Evolutionary conservation across 2,797 vertebrate species (phyloP), one percentile per base, ranked within the genome.

Genomic region (Pempheris klunzingeri): DNA sequence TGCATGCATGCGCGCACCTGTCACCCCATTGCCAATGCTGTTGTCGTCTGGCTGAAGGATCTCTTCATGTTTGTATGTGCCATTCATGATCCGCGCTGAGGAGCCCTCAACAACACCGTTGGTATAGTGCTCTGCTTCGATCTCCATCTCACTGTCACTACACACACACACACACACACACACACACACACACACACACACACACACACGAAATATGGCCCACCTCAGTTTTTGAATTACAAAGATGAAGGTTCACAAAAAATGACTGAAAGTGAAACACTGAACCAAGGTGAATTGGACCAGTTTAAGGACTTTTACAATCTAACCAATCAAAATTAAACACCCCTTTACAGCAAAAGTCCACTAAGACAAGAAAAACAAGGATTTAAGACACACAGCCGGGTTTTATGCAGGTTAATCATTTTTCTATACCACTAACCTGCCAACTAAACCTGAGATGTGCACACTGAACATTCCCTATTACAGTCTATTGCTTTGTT

Each of bases 121-220:
- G 85, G 96, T 97, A 78, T 98, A 99, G 90, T 98, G 97, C 74
- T 99, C 98, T 11, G 96, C 95, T 74, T 99, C 98, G 55, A 99
- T 97, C 91, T 99, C 98, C 97, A 99, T 99, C 92, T 99, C 98
- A 1, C 97, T 99, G 92, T 99, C 98, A 73, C 98, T 99, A 88
- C 3, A 17, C 34, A 74, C 52, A 70, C 38, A 46, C 10, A 54
- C 44, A 75, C 32, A 71, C 43, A 76, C 30, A 73, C 24, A 43
- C 38, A 77, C 32, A 30, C 62, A 61, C 30, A 32, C 15, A 36
- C 32, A 34, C 26, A 39, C 50, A 53, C 34, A 50, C 59, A 49
- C 28, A 66, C 18, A n/a, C 1, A 75, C 36, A 60, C 34, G 60
- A 14, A 17, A 24, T 6, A 66, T 26, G 17, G 50, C 61, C 41